Conservation (phyloP, 92 coral and sea anemone species). For the Metridium senile region DNA sequence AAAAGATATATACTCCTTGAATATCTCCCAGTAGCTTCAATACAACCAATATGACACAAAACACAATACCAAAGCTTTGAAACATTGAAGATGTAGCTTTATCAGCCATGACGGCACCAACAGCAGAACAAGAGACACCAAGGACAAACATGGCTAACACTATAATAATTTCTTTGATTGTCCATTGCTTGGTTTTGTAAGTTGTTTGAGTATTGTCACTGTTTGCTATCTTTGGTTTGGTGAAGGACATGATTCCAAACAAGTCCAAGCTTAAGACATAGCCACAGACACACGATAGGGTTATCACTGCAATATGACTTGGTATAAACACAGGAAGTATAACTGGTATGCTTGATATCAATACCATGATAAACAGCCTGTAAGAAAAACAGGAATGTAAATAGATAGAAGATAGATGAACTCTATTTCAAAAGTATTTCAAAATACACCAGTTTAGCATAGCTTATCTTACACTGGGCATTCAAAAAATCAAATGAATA, state of each 20-base stretch:
- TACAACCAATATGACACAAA: slow-evolving; percentile 56
- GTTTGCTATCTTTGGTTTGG: slow-evolving; percentile 12
- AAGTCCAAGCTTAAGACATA: slow-evolving; percentile 79
- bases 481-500: no score
- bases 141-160: slow-evolving; percentile 48
- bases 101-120: slow-evolving; percentile 60
- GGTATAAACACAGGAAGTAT: slow-evolving; percentile 71
- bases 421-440: no score
- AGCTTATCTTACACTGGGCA: no score
- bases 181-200: slow-evolving; percentile 27
- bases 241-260: slow-evolving; percentile 53
- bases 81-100: slow-evolving; percentile 33
- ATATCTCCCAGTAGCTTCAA: slow-evolving; percentile 81
- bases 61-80: slow-evolving; percentile 68
- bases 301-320: slow-evolving; percentile 50
- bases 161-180: slow-evolving; percentile 50
- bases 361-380: slow-evolving; percentile 74
- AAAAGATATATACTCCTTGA: slow-evolving; percentile 80
- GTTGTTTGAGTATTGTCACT: not conserved
- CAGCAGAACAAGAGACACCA: slow-evolving; percentile 40
- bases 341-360: slow-evolving; percentile 69
- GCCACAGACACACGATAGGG: slow-evolving; percentile 61
- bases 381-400: not conserved
- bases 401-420: no score
- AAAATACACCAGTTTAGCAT: no score